Conservation (phyloP, 1,140 invertebrate genomes). For the Physella acuta region DNA sequence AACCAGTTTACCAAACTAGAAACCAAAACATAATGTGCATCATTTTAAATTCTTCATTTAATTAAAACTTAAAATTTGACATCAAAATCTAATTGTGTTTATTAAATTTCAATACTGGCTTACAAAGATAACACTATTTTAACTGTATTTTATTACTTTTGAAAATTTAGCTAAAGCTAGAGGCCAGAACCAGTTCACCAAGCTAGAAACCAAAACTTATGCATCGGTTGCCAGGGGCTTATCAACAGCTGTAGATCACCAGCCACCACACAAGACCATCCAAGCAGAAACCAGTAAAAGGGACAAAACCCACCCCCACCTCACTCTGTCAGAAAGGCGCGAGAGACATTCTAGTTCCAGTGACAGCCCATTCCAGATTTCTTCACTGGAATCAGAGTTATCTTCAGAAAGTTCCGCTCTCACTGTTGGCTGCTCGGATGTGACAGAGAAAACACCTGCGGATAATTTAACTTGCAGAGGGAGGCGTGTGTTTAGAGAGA, state of each 20-base stretch:
- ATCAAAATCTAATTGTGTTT: not conserved
- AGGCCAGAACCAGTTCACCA: not conserved
- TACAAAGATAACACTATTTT: not conserved
- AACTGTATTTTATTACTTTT: not conserved
- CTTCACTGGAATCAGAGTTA: not conserved
- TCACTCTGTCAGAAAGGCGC: no score
- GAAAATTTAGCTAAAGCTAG: not conserved
- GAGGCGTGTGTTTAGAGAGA: constrained; percentile 4
- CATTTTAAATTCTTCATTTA: no score
- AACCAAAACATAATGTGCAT: no score
- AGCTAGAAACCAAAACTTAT: constrained; percentile 6
- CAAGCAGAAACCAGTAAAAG: not conserved
- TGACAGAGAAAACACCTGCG: not conserved
- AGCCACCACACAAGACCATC: not conserved
- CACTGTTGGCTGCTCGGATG: not conserved
- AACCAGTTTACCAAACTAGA: no score
- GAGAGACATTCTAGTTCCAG: not conserved
- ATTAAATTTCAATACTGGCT: not conserved
- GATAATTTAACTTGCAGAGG: constrained; percentile 9
- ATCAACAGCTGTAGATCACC: not conserved
- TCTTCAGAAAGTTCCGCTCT: not conserved
- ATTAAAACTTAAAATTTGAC: not conserved
- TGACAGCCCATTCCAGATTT: not conserved
- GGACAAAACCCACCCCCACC: not conserved
- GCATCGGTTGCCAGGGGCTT: constrained; percentile 13